phyloP scores from a whole-genome alignment of 2,797 vertebrate genomes.

The Neostethus bicornis region DNA sequence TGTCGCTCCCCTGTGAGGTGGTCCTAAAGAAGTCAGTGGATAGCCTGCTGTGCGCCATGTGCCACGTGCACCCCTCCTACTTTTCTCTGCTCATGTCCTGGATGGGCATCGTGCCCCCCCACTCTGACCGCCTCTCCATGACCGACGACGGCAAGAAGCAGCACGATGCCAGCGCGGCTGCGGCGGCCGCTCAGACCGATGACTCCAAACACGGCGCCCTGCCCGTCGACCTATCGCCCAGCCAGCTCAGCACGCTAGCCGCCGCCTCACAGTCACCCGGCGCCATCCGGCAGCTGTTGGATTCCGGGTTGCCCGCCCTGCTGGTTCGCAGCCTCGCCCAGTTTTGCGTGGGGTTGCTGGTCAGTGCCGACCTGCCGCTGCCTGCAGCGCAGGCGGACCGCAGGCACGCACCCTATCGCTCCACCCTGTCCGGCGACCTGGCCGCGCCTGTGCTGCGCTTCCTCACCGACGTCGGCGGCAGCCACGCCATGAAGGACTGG shows the following conservation, averaged over 20 bases:
- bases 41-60: slow-evolving; percentile 97
- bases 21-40: slow-evolving; percentile 99
- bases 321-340: slow-evolving; percentile 93
- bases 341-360: slow-evolving; percentile 91
- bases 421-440: slow-evolving; percentile 86
- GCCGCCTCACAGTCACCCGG: slow-evolving; percentile 96
- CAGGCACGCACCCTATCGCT: slow-evolving; percentile 79
- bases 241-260: slow-evolving; percentile 92
- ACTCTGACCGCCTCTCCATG: slow-evolving; percentile 89
- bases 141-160: slow-evolving; percentile 98
- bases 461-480: slow-evolving; percentile 96
- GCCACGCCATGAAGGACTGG: slow-evolving; percentile 99
- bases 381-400: slow-evolving; percentile 85
- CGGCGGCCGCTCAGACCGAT: slow-evolving; percentile 87
- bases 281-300: slow-evolving; percentile 94
- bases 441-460: slow-evolving; percentile 95
- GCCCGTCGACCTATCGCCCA: slow-evolving; percentile 88
- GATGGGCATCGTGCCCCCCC: slow-evolving; percentile 93
- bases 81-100: slow-evolving; percentile 98
- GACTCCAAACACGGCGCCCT: slow-evolving; percentile 95
- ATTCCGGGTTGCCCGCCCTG: slow-evolving; percentile 93
- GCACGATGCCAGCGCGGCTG: slow-evolving; percentile 78
- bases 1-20: slow-evolving; percentile 95
- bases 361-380: slow-evolving; percentile 85
- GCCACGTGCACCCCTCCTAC: slow-evolving; percentile 97